Conservation (phyloP, 2,113 vertebrate species). For the Lampris incognitus region DNA sequence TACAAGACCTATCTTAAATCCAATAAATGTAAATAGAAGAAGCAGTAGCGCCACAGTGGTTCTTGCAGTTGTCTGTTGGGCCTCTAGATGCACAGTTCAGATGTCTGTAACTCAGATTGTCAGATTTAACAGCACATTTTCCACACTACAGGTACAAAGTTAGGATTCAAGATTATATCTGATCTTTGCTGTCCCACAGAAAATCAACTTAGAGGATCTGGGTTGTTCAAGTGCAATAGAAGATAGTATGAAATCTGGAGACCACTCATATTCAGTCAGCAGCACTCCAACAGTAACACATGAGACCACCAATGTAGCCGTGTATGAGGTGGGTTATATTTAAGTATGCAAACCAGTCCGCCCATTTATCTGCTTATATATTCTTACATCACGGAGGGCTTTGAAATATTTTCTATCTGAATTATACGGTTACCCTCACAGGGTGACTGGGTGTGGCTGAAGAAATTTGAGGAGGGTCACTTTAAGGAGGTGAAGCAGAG, state of each 20-base stretch:
- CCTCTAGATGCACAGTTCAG: not conserved
- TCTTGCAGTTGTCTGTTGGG: not conserved
- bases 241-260: conserved; percentile 77
- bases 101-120: not conserved
- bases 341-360: not conserved
- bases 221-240: conserved; percentile 82
- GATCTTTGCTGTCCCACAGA: conserved; percentile 71
- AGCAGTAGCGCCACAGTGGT: too few relatives aligned
- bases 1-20: too few relatives aligned
- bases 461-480: conserved; percentile 84
- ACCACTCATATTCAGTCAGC: conserved; percentile 79
- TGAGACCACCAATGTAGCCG: conserved; percentile 86
- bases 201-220: conserved; percentile 85
- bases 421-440: conserved; percentile 57
- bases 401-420: not conserved
- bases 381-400: too few relatives aligned
- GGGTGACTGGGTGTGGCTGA: conserved; percentile 94
- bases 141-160: not conserved
- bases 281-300: conserved; percentile 79
- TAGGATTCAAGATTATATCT: not conserved
- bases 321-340: conserved; percentile 84
- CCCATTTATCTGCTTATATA: too few relatives aligned
- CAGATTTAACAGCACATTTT: not conserved
- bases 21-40: not conserved
- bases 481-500: conserved; percentile 83